These are phyloP conservation scores for Acipenser oxyrinchus DNA, from an alignment of 2,797 vertebrate genomes.

Conservation along the genomic window DNA sequence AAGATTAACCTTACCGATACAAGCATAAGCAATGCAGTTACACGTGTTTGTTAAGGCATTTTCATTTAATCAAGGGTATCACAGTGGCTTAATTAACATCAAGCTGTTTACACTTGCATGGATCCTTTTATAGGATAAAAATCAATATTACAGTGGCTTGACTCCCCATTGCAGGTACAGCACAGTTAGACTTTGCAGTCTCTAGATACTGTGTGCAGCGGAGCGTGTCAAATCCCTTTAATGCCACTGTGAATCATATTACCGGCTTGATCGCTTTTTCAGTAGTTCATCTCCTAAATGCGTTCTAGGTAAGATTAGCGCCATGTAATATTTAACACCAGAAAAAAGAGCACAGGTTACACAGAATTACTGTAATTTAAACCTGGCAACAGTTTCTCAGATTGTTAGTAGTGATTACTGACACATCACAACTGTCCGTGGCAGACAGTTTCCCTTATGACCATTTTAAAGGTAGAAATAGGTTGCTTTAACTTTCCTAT, in stretches of 20 bases:
- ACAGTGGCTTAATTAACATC: too few species aligned
- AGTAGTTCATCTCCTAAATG: background rate
- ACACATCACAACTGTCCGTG: slow-evolving; percentile 12
- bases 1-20: too few species aligned
- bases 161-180: too few species aligned
- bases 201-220: background rate
- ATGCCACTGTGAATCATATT: background rate
- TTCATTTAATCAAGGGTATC: too few species aligned
- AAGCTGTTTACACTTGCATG: too few species aligned
- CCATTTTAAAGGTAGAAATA: background rate
- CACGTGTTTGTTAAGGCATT: too few species aligned
- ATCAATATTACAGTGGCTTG: too few species aligned
- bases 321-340: slow-evolving; percentile 8
- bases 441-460: slow-evolving; percentile 10
- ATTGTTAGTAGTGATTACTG: slow-evolving; percentile 10
- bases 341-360: slow-evolving; percentile 7
- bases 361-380: slow-evolving; percentile 22
- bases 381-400: slow-evolving; percentile 7
- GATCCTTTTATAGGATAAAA: too few species aligned
- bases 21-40: too few species aligned
- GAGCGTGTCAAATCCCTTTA: background rate
- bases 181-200: background rate
- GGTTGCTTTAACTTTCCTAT: background rate
- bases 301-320: background rate
- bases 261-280: background rate